Conservation (phyloP, 2,113 vertebrate species). For the Vulpes lagopus region DNA sequence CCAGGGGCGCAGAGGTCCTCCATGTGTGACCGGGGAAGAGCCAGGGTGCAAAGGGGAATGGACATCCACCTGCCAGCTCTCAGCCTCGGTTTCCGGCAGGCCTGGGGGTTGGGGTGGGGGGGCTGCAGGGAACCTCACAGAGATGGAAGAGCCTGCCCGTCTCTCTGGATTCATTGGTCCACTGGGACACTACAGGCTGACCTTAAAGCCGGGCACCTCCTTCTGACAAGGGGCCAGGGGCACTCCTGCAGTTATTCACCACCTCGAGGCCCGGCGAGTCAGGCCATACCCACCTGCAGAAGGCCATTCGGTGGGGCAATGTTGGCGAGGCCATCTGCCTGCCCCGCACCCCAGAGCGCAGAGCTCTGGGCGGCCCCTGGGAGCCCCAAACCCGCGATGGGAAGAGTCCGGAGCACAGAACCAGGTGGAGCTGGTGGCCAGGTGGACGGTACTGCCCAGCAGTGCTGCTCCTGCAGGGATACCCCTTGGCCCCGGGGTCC, state of each 20-base stretch:
- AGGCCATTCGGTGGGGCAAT: accelerated
- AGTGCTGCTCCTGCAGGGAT: neutral
- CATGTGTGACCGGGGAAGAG: accelerated
- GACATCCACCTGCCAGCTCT: accelerated
- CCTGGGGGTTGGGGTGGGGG: neutral
- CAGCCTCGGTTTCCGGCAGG: accelerated
- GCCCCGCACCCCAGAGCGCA: neutral
- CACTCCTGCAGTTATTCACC: neutral
- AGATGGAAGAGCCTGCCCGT: accelerated
- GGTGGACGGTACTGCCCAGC: neutral
- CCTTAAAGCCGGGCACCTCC: neutral
- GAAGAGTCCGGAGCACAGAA: neutral
- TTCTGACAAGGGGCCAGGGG: neutral
- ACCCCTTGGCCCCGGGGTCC: neutral
- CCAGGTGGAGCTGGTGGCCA: neutral
- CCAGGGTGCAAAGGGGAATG: accelerated
- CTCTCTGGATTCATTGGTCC: neutral
- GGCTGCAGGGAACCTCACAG: accelerated
- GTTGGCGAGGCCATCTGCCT: neutral
- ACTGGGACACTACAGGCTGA: no score
- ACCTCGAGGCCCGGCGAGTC: accelerated
- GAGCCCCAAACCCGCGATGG: accelerated
- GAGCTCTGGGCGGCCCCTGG: neutral
- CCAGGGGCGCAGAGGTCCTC: neutral
- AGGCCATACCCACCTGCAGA: neutral